phyloP scores from a whole-genome alignment of 2,113 vertebrate genomes.

The Desmodus rotundus region DNA sequence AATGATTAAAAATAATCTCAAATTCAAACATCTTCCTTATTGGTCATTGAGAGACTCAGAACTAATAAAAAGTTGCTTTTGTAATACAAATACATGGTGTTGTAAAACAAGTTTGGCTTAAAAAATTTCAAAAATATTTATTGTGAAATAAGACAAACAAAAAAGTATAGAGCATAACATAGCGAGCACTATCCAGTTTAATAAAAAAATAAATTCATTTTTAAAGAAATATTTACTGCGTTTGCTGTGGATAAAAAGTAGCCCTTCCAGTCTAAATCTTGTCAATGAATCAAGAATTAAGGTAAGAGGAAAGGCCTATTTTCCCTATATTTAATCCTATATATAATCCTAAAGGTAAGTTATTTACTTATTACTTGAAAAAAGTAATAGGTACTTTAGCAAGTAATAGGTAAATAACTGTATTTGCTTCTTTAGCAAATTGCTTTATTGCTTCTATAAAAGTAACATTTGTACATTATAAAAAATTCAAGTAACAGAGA shows the following conservation, averaged over 20 bases:
- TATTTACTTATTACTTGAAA: not conserved
- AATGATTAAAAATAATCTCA: not conserved
- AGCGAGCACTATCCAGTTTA: not conserved
- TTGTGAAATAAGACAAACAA: not conserved
- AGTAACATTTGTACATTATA: not conserved
- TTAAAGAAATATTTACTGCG: not conserved
- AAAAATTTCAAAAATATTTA: not conserved
- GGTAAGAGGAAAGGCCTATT: not conserved
- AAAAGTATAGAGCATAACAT: not conserved
- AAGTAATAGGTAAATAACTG: too few relatives aligned
- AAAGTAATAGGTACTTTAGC: too few relatives aligned
- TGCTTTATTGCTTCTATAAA: not conserved
- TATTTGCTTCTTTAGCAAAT: too few relatives aligned
- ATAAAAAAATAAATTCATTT: not conserved
- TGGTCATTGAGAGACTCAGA: not conserved
- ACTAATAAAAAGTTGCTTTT: not conserved
- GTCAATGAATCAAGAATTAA: not conserved
- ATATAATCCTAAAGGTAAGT: too few relatives aligned
- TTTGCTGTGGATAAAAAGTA: not conserved
- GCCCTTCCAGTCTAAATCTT: not conserved
- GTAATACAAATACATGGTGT: not conserved
- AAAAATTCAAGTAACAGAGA: not conserved
- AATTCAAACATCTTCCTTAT: not conserved
- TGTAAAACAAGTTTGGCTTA: not conserved
- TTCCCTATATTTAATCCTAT: not conserved